Base-by-base conservation (phyloP, 1,140 invertebrate species). In the Babylonia areolata region DNA sequence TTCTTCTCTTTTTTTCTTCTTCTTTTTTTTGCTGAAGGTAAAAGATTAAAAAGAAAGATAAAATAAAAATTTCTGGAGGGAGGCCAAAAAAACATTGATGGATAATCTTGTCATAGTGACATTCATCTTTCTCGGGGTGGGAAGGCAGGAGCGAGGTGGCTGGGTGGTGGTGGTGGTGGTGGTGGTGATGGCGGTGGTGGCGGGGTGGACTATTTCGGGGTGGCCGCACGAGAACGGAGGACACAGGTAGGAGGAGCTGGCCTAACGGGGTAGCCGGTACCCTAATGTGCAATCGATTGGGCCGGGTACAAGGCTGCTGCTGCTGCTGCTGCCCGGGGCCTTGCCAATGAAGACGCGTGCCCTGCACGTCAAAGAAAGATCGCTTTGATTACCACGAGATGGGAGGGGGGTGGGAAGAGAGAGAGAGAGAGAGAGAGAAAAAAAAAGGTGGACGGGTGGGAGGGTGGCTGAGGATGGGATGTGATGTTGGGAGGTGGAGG, bases 61-160 rank as follows among this genome's bases (percentile, higher is more conserved):
- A 5, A 46, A 51, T 12, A 51, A 51, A 51, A 12, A 9, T 51
- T 17, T 17, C 46, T 51, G 46, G 17, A 2, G 46, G 46, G 17
- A 69, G 23, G 28, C 15, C 33, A 37, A 77, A 77, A 80, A 54
- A 73, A 84, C 40, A 46, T 84, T 84, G 82, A 84, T 84, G 82
- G 82, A 84, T 84, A 84, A 84, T 84, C 82, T 84, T 84, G 82
- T 84, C 82, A 84, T 73, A 39, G 64, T 46, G 82, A 69, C 64
- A 84, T 84, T 84, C 82, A 84, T 84, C 82, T 75, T 84, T 71
- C 69, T 46, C 64, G 15, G 39, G 64, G 64, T 73, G 20, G 35
- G 3, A 35, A 9, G 80, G 31, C 12, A 51, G 81, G 23, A 40
- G 58, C 35, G 17, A 40, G 31, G n/a, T 1, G 23, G 31, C n/a